Evolutionary conservation across 1,140 invertebrate species (phyloP).

Genomic region (Pogonomyrmex barbatus): DNA sequence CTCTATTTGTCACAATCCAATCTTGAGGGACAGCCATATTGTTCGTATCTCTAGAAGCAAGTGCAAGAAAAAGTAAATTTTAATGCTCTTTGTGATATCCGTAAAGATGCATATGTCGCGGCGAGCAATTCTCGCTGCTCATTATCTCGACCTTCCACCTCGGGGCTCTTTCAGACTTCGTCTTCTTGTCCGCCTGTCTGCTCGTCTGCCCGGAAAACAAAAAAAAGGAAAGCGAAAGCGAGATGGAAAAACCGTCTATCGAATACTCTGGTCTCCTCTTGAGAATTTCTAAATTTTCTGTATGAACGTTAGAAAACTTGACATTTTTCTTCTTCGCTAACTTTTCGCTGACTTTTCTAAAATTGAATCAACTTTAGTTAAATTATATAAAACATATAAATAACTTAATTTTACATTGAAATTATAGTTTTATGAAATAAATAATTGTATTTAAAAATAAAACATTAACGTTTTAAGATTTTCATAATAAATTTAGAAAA

Average conservation of each 20-base stretch:
- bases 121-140: conserved; percentile 58
- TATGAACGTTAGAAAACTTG: conserved; percentile 64
- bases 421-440: not conserved
- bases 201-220: conserved; percentile 60
- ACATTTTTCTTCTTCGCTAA: conserved; percentile 53
- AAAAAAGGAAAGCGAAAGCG: conserved; percentile 48
- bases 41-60: conserved; percentile 18
- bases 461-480: not conserved
- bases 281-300: conserved; percentile 60
- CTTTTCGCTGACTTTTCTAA: conserved; percentile 51
- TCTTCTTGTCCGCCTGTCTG: conserved; percentile 70
- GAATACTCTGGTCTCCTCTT: conserved; percentile 44
- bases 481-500: not conserved
- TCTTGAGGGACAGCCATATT: not conserved
- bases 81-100: conserved; percentile 40
- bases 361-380: conserved; percentile 45
- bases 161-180: conserved; percentile 63
- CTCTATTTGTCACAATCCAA: conserved; percentile 1
- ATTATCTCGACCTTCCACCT: conserved; percentile 72
- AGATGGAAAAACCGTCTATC: conserved; percentile 61
- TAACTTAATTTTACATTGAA: not conserved
- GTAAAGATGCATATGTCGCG: conserved; percentile 67
- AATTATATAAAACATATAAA: not conserved
- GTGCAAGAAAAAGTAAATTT: conserved; percentile 49
- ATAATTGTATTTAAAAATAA: not conserved